Evolutionary conservation across 2,113 vertebrate species (phyloP).

Genomic region (Gambusia holbrooki): DNA sequence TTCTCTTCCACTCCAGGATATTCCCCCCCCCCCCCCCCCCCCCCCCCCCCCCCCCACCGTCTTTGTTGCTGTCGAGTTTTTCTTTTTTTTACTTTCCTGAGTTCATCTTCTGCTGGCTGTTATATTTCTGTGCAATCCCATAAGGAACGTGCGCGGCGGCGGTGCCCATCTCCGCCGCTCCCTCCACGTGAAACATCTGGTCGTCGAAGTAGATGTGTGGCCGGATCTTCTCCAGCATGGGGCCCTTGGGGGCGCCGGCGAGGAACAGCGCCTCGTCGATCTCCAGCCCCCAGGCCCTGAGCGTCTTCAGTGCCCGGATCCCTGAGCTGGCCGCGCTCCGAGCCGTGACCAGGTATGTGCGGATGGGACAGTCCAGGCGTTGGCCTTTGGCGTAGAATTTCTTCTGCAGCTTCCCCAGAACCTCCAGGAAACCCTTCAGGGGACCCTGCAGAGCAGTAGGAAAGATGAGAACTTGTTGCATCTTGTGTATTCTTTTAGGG

Average conservation of each 20-base stretch:
- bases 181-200: slow-evolving; percentile 98
- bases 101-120: slow-evolving; percentile 45
- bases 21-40: background rate
- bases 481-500: background rate
- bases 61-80: background rate
- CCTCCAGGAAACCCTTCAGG: slow-evolving; percentile 93
- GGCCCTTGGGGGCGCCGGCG: slow-evolving; percentile 94
- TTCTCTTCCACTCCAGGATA: background rate
- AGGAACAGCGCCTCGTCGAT: slow-evolving; percentile 95
- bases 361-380: slow-evolving; percentile 93
- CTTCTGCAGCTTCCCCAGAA: slow-evolving; percentile 94
- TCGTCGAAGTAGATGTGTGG: slow-evolving; percentile 99
- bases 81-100: slow-evolving; percentile 55
- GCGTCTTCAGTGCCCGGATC: slow-evolving; percentile 93
- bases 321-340: slow-evolving; percentile 96
- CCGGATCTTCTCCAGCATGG: slow-evolving; percentile 93
- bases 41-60: background rate
- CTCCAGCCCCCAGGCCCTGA: slow-evolving; percentile 96
- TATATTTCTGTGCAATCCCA: slow-evolving; percentile 87
- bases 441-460: slow-evolving; percentile 83
- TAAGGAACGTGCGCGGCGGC: slow-evolving; percentile 96
- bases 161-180: slow-evolving; percentile 92
- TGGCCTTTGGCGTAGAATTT: slow-evolving; percentile 96
- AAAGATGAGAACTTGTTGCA: background rate
- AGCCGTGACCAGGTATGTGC: slow-evolving; percentile 95